Evolutionary conservation across 2,888 invertebrate genomes (phyloP).

Genomic region (Onchidella celtica): DNA sequence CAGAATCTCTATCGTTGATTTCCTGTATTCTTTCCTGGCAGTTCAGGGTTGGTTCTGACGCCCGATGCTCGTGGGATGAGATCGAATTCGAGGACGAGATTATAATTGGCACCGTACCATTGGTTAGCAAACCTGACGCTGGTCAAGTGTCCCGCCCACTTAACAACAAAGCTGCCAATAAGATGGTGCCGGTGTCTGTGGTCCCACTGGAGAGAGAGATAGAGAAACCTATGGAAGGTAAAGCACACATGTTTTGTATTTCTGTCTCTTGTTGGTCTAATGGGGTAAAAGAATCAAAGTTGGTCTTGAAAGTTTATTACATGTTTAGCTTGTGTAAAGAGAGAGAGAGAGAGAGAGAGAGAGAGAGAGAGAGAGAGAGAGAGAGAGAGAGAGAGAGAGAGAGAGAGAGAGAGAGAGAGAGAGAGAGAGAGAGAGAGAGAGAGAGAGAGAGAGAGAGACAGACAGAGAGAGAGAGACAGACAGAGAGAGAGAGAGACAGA

Average conservation of each 20-base stretch:
- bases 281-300: not conserved
- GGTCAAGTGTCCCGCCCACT: not conserved
- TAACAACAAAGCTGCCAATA: not conserved
- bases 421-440: too few relatives aligned
- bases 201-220: constrained; percentile 8
- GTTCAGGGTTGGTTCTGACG: constrained; percentile 51
- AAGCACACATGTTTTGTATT: not conserved
- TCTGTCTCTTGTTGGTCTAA: not conserved
- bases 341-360: too few relatives aligned
- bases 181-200: constrained; percentile 2
- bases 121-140: constrained; percentile 21
- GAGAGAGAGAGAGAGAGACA: too few relatives aligned
- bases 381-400: too few relatives aligned
- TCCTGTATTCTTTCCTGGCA: too few relatives aligned
- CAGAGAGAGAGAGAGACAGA: too few relatives aligned
- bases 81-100: constrained; percentile 57
- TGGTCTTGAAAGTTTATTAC: too few relatives aligned
- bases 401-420: too few relatives aligned
- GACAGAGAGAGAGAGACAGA: too few relatives aligned
- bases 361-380: too few relatives aligned
- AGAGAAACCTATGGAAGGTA: constrained; percentile 3
- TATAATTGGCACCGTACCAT: constrained; percentile 55
- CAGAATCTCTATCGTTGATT: too few relatives aligned
- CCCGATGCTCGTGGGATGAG: constrained; percentile 53
- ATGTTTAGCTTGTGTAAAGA: too few relatives aligned